phyloP scores from a whole-genome alignment of 2,113 vertebrate species.

The Andinoacara biseriatus region DNA sequence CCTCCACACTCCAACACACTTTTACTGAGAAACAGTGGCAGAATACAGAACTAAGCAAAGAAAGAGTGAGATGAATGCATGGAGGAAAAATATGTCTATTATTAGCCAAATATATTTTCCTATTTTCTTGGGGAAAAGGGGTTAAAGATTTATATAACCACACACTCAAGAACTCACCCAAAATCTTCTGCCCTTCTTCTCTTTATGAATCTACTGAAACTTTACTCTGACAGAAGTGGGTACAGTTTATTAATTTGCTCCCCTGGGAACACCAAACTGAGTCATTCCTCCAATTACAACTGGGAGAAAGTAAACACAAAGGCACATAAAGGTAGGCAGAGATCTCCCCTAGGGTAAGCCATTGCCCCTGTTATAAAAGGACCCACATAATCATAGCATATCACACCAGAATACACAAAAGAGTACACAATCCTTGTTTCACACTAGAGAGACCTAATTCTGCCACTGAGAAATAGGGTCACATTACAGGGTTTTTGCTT shows the following conservation, averaged over 20 bases:
- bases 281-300: slow-evolving; percentile 64
- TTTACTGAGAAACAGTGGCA: slow-evolving; percentile 23
- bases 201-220: slow-evolving; percentile 30
- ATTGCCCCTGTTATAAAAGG: slow-evolving; percentile 20
- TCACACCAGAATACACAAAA: slow-evolving; percentile 17
- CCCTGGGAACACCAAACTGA: slow-evolving; percentile 52
- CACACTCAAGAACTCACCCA: slow-evolving; percentile 13
- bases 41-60: slow-evolving; percentile 14
- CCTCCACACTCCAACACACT: slow-evolving; percentile 34
- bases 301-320: slow-evolving; percentile 53
- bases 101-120: not conserved
- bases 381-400: slow-evolving; percentile 2
- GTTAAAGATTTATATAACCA: not conserved
- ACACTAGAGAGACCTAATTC: slow-evolving; percentile 47
- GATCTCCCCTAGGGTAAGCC: slow-evolving; percentile 42
- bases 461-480: slow-evolving; percentile 55
- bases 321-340: slow-evolving; percentile 49
- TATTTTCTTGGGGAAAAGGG: not conserved
- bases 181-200: slow-evolving; percentile 20
- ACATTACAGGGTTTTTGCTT: not conserved
- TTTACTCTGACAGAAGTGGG: slow-evolving; percentile 40
- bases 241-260: slow-evolving; percentile 67
- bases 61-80: not conserved
- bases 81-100: not conserved
- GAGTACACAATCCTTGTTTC: slow-evolving; percentile 16